Base-by-base conservation (phyloP, 2,113 vertebrate species). In the Micronisus gabar region DNA sequence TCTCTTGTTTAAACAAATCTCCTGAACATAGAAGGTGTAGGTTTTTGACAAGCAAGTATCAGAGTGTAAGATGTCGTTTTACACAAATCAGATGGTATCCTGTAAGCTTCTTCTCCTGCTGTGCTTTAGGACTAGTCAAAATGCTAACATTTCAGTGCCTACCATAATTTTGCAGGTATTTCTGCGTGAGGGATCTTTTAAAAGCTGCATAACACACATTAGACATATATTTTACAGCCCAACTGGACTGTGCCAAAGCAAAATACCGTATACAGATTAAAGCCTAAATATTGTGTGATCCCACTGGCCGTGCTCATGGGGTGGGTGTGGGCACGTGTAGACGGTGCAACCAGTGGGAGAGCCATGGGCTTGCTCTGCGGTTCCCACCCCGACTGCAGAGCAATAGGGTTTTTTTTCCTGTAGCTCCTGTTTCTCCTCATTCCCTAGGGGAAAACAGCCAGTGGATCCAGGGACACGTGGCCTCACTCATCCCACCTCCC, bases 401-500 rank as follows among this genome's bases (percentile, higher is more conserved):
- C 47, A 21, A 5, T 15, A 50, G 50, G 11, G 0, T 15, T 36
- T 48, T 21, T 87, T 67, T 71, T 81, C 74, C 90, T 81, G 85
- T 95, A 86, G 90, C 92, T 95, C 79, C 92, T 93, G 36, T 96
- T 88, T 95, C 75, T 94, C 93, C 96, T 96, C 90, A 55, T 93
- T 95, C 75, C 87, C 45, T 76, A 94, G 93, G 92, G 38, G 74
- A 93, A 47, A 93, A 82, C 88, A 92, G 59, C 88, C 95, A 80
- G 53, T 96, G 93, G 95, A 97, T 95, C 92, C 90, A 92, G 85
- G 85, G 95, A 93, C 81, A 88, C 3, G 4, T 94, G 93, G 78
- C 79, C 62, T 96, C 93, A 50, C 20, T 93, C 81, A 56, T 95
- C 78, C 70, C 78, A 91, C 13, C 91, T 92, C n/a, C 81, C 1